phyloP scores from a whole-genome alignment of 2,113 vertebrate species.

The Tylochromis polylepis region DNA sequence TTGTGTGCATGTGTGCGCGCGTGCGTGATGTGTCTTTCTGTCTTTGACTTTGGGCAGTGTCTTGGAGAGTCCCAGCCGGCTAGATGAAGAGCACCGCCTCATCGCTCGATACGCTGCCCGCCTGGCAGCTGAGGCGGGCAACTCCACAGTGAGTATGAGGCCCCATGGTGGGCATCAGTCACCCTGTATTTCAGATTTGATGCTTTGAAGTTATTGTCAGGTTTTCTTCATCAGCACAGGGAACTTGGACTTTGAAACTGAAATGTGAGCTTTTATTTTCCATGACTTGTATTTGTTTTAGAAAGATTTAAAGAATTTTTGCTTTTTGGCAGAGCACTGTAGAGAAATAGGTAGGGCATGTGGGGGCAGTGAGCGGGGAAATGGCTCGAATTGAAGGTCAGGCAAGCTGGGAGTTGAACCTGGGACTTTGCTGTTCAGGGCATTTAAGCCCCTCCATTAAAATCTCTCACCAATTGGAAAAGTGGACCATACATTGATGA shows the following conservation, averaged over 20 bases:
- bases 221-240: neutral
- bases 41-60: conserved; percentile 70
- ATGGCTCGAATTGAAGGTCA: neutral
- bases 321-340: neutral
- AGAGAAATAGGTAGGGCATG: neutral
- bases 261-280: neutral
- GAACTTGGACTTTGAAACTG: neutral
- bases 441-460: neutral
- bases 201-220: neutral
- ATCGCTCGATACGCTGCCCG: conserved; percentile 92
- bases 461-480: neutral
- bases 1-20: neutral
- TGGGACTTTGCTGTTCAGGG: neutral
- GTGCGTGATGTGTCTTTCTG: conserved; percentile 12
- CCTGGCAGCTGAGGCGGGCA: conserved; percentile 89
- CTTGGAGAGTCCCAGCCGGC: conserved; percentile 87
- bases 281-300: neutral
- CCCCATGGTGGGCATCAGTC: neutral
- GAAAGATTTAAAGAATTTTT: neutral
- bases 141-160: conserved; percentile 76
- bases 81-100: conserved; percentile 92
- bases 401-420: neutral
- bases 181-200: neutral
- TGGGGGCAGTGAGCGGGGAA: neutral
- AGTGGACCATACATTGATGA: neutral